Conservation (phyloP, 1,140 invertebrate species). For the Scaptomyza pallida region DNA sequence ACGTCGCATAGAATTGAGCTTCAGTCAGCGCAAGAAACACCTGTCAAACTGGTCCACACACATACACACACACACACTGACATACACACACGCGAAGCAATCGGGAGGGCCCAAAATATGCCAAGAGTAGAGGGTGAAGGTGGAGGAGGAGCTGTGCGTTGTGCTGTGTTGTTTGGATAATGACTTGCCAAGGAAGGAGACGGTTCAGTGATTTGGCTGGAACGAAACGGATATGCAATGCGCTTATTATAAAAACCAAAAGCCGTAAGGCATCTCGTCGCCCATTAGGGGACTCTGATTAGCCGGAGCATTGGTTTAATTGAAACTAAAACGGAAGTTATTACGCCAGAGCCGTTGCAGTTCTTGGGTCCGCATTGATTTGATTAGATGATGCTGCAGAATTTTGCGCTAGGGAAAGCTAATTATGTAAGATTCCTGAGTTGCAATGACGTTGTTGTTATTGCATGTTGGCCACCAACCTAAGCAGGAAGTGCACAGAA, state of each 20-base stretch:
- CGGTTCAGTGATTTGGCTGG: constrained; percentile 39
- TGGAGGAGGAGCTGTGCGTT: too few relatives aligned
- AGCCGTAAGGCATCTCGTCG: constrained; percentile 2
- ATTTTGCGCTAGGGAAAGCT: constrained; percentile 30
- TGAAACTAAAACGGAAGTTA: constrained; percentile 76
- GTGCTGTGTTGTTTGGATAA: constrained; percentile 48
- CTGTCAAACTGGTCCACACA: constrained; percentile 79
- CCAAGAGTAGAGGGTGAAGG: not conserved
- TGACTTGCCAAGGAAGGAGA: constrained; percentile 67
- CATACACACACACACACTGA: constrained; percentile 23
- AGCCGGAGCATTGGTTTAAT: constrained; percentile 72
- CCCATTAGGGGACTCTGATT: constrained; percentile 54
- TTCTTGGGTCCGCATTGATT: constrained; percentile 48
- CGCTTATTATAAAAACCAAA: constrained; percentile 23
- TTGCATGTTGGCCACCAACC: constrained; percentile 28
- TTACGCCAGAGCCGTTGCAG: constrained; percentile 47
- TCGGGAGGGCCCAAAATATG: constrained; percentile 32
- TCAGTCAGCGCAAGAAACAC: constrained; percentile 81
- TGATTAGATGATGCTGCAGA: constrained; percentile 75
- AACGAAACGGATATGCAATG: constrained; percentile 67
- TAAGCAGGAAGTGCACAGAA: constrained; percentile 60
- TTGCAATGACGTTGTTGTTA: constrained; percentile 33
- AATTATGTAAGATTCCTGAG: constrained; percentile 50
- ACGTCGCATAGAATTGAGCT: constrained; percentile 78
- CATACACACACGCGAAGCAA: constrained; percentile 9